These are phyloP conservation scores for Galeopsomyia nigrocyanea DNA, from an alignment of 2,888 invertebrate genomes.

Conservation along the genomic window DNA sequence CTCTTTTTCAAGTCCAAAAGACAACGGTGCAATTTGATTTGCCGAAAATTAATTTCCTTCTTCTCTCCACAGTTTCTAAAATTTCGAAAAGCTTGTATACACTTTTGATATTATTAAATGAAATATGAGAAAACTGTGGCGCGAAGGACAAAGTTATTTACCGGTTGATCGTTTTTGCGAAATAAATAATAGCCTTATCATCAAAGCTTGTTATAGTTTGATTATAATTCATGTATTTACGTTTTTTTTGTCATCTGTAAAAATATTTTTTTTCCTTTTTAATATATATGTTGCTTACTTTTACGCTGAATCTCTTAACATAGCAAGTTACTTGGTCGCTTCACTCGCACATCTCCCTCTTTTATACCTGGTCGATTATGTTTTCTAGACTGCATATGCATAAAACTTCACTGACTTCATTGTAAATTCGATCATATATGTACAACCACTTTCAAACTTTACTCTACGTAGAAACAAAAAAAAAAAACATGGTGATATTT, in stretches of 20 bases:
- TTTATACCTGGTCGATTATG: constrained; percentile 36
- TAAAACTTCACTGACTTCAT: neutral
- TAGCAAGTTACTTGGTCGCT: constrained; percentile 49
- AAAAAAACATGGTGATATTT: neutral
- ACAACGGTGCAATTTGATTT: constrained; percentile 60
- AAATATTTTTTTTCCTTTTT: constrained; percentile 37
- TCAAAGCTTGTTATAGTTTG: constrained; percentile 44
- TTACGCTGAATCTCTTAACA: constrained; percentile 48
- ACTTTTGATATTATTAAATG: constrained; percentile 25
- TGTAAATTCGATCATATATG: constrained; percentile 4
- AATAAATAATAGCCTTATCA: constrained; percentile 35
- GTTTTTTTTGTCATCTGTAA: constrained; percentile 28
- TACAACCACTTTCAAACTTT: neutral
- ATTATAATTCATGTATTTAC: constrained; percentile 40
- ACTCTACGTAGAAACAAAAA: constrained; percentile 1
- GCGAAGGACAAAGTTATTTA: constrained; percentile 31
- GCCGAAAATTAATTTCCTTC: constrained; percentile 46
- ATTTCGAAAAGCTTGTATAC: constrained; percentile 21
- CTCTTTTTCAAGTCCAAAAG: constrained; percentile 52
- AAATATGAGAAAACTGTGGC: constrained; percentile 28
- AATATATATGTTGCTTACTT: constrained; percentile 45
- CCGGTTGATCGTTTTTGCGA: constrained; percentile 42
- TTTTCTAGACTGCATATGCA: no score
- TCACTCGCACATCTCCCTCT: constrained; percentile 39
- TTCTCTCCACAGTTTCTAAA: constrained; percentile 46